phyloP scores from a whole-genome alignment of 2,888 invertebrate species.

The Oithona nana region DNA sequence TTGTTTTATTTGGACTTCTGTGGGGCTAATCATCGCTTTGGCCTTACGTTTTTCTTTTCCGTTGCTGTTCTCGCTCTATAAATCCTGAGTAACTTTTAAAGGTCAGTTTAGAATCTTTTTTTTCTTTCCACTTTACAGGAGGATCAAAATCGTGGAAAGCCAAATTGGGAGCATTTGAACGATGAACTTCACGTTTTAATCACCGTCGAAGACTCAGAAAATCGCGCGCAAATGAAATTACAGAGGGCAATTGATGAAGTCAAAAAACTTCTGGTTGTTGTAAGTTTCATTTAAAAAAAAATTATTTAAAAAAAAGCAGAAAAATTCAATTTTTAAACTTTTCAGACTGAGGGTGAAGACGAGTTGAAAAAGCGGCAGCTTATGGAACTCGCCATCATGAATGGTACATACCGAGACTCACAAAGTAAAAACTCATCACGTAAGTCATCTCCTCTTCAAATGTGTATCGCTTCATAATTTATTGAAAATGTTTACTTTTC shows the following conservation, averaged over 20 bases:
- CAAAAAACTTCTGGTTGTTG: conserved; percentile 85
- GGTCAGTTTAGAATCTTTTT: not conserved
- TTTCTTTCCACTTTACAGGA: conserved; percentile 44
- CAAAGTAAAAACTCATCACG: conserved; percentile 42
- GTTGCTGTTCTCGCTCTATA: too few relatives aligned
- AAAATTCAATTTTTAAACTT: too few relatives aligned
- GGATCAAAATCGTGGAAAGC: conserved; percentile 95
- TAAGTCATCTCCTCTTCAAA: too few relatives aligned
- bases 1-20: too few relatives aligned
- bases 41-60: too few relatives aligned
- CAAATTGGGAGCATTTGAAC: conserved; percentile 98
- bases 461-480: too few relatives aligned
- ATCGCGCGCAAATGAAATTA: conserved; percentile 83
- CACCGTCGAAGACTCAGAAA: conserved; percentile 95
- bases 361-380: conserved; percentile 98
- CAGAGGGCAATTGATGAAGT: conserved; percentile 93
- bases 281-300: conserved; percentile 22
- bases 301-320: too few relatives aligned
- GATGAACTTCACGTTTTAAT: conserved; percentile 96
- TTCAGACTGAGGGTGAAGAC: conserved; percentile 97
- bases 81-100: too few relatives aligned
- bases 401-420: conserved; percentile 96
- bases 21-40: not conserved
- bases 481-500: too few relatives aligned
- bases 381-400: conserved; percentile 99